Conservation (phyloP, 2,888 invertebrate genomes). For the Pristionchus japonicus region DNA sequence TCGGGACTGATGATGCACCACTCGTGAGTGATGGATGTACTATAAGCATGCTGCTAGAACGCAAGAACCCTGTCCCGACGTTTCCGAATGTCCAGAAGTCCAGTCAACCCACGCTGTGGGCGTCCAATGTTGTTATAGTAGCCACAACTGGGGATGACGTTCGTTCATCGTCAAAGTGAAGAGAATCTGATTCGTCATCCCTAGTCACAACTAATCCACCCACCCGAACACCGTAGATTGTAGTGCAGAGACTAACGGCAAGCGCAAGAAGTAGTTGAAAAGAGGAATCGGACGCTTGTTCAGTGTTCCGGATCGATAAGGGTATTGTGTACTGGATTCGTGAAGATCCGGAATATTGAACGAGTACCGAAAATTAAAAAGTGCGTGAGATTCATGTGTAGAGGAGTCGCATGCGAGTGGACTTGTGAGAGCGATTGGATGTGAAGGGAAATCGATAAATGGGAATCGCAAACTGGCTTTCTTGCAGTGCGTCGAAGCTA, state of each 20-base stretch:
- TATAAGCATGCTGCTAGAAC: neutral
- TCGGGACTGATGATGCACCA: slow-evolving; percentile 30
- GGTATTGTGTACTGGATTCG: neutral
- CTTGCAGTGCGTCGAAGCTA: slow-evolving; percentile 43
- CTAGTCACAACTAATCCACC: neutral
- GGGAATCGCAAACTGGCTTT: neutral
- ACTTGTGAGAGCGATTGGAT: neutral
- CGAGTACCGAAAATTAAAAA: neutral
- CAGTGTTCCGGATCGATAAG: neutral
- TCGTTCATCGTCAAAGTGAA: neutral
- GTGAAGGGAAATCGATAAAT: neutral
- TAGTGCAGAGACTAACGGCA: neutral
- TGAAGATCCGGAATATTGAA: neutral
- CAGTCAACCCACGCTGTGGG: no score
- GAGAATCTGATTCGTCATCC: neutral
- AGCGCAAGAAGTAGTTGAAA: neutral
- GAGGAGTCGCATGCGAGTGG: neutral
- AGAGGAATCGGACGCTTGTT: neutral
- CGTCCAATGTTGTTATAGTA: no score
- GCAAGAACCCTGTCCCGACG: no score
- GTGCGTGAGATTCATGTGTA: neutral
- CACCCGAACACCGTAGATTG: neutral
- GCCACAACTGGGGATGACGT: no score
- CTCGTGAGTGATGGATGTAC: slow-evolving; percentile 21
- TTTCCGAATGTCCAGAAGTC: no score